phyloP scores from a whole-genome alignment of 2,113 vertebrate species.

The Pavo muticus region DNA sequence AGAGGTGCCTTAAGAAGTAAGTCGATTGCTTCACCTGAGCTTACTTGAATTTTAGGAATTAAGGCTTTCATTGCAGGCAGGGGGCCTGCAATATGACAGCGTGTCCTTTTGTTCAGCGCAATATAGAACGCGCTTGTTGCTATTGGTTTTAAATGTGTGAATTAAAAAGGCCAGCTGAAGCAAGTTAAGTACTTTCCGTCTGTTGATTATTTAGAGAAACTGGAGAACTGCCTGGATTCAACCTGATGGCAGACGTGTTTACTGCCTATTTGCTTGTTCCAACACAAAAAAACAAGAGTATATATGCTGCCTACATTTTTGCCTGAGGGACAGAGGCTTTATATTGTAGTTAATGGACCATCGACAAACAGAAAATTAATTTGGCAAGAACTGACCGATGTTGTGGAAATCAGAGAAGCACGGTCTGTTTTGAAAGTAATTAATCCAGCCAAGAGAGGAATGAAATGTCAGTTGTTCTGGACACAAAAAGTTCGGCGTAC shows the following conservation, averaged over 20 bases:
- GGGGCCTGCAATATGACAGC: background rate
- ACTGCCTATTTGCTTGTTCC: conserved; percentile 48
- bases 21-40: background rate
- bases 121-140: background rate
- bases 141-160: background rate
- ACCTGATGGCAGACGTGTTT: conserved; percentile 39
- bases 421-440: conserved; percentile 49
- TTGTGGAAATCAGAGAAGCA: conserved; percentile 53
- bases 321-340: conserved; percentile 49
- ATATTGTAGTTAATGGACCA: conserved; percentile 59
- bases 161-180: conserved; percentile 12
- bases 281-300: conserved; percentile 11
- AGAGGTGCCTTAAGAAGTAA: background rate
- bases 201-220: conserved; percentile 10
- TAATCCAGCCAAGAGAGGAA: conserved; percentile 59
- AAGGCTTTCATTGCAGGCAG: background rate
- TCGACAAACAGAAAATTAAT: conserved; percentile 74
- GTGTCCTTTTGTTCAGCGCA: background rate
- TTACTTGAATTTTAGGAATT: background rate
- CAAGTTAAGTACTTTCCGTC: conserved; percentile 14
- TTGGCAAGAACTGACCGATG: conserved; percentile 54
- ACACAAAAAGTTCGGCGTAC: background rate
- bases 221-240: conserved; percentile 38
- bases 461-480: conserved; percentile 12
- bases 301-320: conserved; percentile 31